Conservation (phyloP, 2,888 invertebrate genomes). For the Drosophila percnosoma region DNA sequence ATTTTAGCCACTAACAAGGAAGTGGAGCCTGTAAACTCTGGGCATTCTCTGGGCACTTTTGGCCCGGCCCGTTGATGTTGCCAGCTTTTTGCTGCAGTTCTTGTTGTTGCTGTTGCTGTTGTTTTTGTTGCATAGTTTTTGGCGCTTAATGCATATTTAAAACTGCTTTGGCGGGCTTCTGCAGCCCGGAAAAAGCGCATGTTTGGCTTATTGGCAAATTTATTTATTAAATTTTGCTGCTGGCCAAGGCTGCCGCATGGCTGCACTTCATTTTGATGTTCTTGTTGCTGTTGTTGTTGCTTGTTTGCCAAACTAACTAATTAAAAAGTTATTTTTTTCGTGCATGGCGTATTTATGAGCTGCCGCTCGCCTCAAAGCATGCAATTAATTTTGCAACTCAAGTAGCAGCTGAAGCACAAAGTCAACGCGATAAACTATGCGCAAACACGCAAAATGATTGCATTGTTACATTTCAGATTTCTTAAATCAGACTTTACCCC, state of each 20-base stretch:
- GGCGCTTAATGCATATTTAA: constrained; percentile 72
- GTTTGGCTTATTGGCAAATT: constrained; percentile 75
- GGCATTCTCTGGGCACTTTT: constrained; percentile 15
- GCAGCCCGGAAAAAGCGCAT: constrained; percentile 52
- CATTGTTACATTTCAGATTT: constrained; percentile 68
- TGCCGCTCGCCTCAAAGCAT: constrained; percentile 61
- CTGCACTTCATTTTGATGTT: constrained; percentile 28
- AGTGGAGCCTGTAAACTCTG: constrained; percentile 38
- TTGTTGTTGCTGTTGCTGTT: constrained; percentile 16
- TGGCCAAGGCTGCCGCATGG: constrained; percentile 43
- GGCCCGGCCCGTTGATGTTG: constrained; percentile 34
- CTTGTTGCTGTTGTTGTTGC: constrained; percentile 29
- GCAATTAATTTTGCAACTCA: constrained; percentile 64
- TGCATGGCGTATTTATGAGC: constrained; percentile 49
- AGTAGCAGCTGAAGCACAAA: constrained; percentile 33
- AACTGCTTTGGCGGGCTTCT: constrained; percentile 54
- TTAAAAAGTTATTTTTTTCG: constrained; percentile 65
- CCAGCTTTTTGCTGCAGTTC: constrained; percentile 43
- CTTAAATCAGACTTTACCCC: constrained; percentile 14
- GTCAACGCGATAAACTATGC: constrained; percentile 63
- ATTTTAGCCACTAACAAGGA: constrained; percentile 71
- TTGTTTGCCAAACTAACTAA: constrained; percentile 65
- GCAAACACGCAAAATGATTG: constrained; percentile 70
- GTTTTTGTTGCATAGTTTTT: constrained; percentile 53
- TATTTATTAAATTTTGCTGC: constrained; percentile 71